These are phyloP conservation scores for Diplosoma virens DNA, from an alignment of 23 tunicate genomes.

Conservation along the genomic window DNA sequence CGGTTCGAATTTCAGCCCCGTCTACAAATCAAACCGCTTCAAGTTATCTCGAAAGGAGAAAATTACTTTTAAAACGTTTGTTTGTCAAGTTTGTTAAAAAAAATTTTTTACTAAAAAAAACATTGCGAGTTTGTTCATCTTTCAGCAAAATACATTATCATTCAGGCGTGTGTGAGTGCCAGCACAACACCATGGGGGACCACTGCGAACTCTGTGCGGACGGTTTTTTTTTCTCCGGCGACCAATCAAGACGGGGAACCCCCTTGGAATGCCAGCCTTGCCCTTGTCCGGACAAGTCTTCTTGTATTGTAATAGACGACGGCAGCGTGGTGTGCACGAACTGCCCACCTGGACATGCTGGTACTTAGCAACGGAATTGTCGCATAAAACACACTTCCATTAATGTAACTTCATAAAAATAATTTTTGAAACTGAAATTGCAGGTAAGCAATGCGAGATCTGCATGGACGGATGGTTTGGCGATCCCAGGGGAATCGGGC, in stretches of 20 bases:
- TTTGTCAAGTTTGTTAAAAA: too few species aligned
- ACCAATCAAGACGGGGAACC: slow-evolving; percentile 65
- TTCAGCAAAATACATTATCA: too few species aligned
- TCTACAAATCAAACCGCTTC: too few species aligned
- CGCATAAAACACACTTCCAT: too few species aligned
- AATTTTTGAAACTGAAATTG: too few species aligned
- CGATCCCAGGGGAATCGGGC: slow-evolving; percentile 70
- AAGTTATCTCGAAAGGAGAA: too few species aligned
- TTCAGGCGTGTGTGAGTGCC: slow-evolving; percentile 91
- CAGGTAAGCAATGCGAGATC: slow-evolving; percentile 82
- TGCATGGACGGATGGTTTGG: slow-evolving; percentile 98
- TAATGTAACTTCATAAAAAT: too few species aligned
- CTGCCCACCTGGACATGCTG: slow-evolving; percentile 91
- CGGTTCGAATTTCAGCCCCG: too few species aligned
- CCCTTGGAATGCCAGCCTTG: slow-evolving; percentile 87
- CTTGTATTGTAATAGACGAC: slow-evolving; percentile 68
- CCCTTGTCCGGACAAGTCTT: slow-evolving; percentile 85
- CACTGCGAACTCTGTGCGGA: slow-evolving; percentile 88
- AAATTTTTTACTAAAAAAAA: too few species aligned
- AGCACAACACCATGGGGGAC: slow-evolving; percentile 88
- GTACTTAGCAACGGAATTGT: slow-evolving; percentile 25
- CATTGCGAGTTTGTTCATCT: too few species aligned
- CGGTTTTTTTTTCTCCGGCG: slow-evolving; percentile 75
- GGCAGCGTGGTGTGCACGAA: slow-evolving; percentile 72
- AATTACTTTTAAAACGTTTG: too few species aligned